Evolutionary conservation across 1,140 invertebrate genomes (phyloP), one percentile per base, ranked within the genome.

Genomic region (Aricia agestis): DNA sequence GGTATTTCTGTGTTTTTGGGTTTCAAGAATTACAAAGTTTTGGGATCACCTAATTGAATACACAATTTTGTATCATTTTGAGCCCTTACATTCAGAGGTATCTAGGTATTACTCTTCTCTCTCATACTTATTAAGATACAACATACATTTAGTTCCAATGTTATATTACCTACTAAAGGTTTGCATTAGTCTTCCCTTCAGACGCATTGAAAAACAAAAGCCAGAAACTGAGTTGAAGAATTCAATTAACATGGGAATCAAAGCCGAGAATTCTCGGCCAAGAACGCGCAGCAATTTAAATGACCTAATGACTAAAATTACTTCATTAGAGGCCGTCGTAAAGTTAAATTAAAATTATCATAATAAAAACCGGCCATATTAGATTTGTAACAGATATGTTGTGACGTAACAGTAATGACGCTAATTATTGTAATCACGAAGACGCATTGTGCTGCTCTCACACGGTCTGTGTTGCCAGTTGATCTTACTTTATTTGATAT

Each of bases 351-450:
- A 63, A 63, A 63, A 19, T 63, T 25, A 63, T 11, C 59, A 63
- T 63, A 25, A 63, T 63, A 63, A 63, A 63, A 63, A 25, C 18
- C 59, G 59, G 59, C 59, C 59, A 25, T 63, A 11, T 63, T 19
- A 63, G 59, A 63, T 19, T 63, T 19, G 59, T 63, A 63, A 63
- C 59, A 63, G 59, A 63, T 63, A 63, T 19, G 59, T 25, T 19
- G 6, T 19, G 18, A 52, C 59, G 59, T 63, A 63, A 63, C 19
- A 63, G 18, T 63, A 25, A 63, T 63, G 10, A 63, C 59, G 59
- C 19, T 63, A 63, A 63, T 63, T 63, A 63, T 63, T 63, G 1
- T 63, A 63, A 63, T 19, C 59, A 63, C 7, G 19, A 1, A 11
- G 59, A 63, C 59, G 18, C 59, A 63, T 63, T 31, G 59, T 63